Evolutionary conservation across 1,140 invertebrate species (phyloP).

Genomic region (Cyrtorhinus lividipennis): DNA sequence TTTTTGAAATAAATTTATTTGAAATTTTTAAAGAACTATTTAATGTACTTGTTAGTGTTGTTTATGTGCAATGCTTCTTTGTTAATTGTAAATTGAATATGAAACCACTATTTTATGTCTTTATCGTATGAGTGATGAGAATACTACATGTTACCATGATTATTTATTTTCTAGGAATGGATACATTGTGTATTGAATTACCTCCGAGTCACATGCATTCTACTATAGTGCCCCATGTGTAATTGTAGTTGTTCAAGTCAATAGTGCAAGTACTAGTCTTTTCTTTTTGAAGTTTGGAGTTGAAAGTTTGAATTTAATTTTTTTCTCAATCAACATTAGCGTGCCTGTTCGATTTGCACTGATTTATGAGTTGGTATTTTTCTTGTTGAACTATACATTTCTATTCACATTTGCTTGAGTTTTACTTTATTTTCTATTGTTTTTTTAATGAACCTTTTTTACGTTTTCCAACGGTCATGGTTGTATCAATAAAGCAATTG

Average conservation of each 20-base stretch:
- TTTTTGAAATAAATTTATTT: constrained; percentile 22
- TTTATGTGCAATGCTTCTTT: constrained; percentile 22
- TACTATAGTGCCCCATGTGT: not conserved
- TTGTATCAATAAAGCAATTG: not conserved
- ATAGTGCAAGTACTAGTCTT: constrained; percentile 4
- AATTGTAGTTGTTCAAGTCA: not conserved
- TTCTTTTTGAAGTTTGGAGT: not conserved
- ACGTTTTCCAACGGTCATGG: too few relatives aligned
- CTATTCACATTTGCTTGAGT: too few relatives aligned
- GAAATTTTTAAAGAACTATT: constrained; percentile 20
- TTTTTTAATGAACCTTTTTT: too few relatives aligned
- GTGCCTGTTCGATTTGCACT: not conserved
- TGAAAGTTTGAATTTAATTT: not conserved
- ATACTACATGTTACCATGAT: constrained; percentile 21
- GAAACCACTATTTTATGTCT: constrained; percentile 19
- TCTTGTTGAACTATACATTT: too few relatives aligned
- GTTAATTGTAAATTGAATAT: constrained; percentile 20
- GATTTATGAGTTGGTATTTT: too few relatives aligned
- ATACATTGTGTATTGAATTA: constrained; percentile 16
- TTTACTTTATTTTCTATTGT: not conserved
- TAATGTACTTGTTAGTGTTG: constrained; percentile 22
- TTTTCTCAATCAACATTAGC: not conserved
- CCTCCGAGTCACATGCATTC: constrained; percentile 14
- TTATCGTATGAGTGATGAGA: constrained; percentile 18
- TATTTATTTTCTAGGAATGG: constrained; percentile 20